Conservation (phyloP, 2,888 invertebrate genomes). For the Pediacus dermestoides region DNA sequence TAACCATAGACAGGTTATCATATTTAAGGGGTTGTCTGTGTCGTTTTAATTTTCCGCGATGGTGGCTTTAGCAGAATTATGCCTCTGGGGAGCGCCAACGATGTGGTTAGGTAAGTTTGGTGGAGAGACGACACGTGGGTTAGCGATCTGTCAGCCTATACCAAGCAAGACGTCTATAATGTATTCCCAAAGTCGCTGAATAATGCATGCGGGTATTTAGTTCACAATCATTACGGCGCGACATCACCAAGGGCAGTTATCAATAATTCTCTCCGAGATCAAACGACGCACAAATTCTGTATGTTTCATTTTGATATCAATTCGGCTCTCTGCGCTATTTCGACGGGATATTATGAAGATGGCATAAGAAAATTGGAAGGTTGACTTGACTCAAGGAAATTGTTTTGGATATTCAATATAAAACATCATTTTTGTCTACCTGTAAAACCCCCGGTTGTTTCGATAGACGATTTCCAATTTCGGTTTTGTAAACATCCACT, state of each 20-base stretch:
- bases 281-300: too few species aligned
- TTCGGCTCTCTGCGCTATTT: too few species aligned
- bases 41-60: constrained; percentile 40
- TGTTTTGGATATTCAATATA: too few species aligned
- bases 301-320: too few species aligned
- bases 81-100: constrained; percentile 31
- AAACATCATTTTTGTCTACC: too few species aligned
- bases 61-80: constrained; percentile 36
- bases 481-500: too few species aligned
- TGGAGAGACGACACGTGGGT: constrained; percentile 21
- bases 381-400: too few species aligned
- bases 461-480: too few species aligned
- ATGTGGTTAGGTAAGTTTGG: constrained; percentile 23
- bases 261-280: constrained; percentile 16
- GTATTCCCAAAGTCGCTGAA: constrained; percentile 24
- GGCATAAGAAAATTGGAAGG: too few species aligned
- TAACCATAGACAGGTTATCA: constrained; percentile 15
- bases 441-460: too few species aligned
- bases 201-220: constrained; percentile 29
- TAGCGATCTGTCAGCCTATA: constrained; percentile 27
- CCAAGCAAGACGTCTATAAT: constrained; percentile 20
- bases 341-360: too few species aligned
- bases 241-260: constrained; percentile 10
- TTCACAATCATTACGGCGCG: constrained; percentile 20
- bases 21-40: constrained; percentile 23